Conservation (phyloP, 2,888 invertebrate species). For the Proisotoma minuta region DNA sequence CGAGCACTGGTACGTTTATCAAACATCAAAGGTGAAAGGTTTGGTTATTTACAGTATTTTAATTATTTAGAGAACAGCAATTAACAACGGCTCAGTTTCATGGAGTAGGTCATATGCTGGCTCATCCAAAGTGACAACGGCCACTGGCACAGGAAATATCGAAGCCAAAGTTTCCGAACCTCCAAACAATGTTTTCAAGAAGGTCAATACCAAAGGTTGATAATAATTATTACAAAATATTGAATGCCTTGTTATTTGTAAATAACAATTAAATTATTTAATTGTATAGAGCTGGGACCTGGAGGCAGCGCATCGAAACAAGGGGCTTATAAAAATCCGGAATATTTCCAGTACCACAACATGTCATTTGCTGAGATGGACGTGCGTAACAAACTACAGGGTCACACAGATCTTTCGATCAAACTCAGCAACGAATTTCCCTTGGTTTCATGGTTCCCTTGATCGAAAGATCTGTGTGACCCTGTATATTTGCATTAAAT, state of each 20-base stretch:
- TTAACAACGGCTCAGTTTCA: constrained; percentile 18
- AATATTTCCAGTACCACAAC: constrained; percentile 76
- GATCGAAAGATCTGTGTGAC: no score
- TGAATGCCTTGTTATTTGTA: not conserved
- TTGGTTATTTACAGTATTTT: not conserved
- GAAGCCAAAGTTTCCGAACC: constrained; percentile 34
- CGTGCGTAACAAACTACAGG: constrained; percentile 48
- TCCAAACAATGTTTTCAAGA: constrained; percentile 37
- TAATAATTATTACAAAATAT: not conserved
- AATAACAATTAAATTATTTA: not conserved
- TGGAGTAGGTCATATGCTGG: constrained; percentile 14
- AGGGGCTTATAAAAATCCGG: constrained; percentile 76
- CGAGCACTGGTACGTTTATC: constrained; percentile 28
- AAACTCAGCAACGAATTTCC: no score
- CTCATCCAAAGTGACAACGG: constrained; percentile 3
- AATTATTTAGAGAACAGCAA: constrained; percentile 17
- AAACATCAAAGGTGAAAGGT: not conserved
- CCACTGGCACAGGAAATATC: not conserved
- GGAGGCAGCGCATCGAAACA: constrained; percentile 65
- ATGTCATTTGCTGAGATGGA: constrained; percentile 78
- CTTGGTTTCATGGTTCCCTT: no score
- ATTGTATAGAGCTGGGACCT: constrained; percentile 63
- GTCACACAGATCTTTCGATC: no score
- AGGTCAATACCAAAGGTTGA: constrained; percentile 30
- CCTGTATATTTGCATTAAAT: no score